Evolutionary conservation across 2,113 vertebrate genomes (phyloP).

Genomic region (Petromus typicus): DNA sequence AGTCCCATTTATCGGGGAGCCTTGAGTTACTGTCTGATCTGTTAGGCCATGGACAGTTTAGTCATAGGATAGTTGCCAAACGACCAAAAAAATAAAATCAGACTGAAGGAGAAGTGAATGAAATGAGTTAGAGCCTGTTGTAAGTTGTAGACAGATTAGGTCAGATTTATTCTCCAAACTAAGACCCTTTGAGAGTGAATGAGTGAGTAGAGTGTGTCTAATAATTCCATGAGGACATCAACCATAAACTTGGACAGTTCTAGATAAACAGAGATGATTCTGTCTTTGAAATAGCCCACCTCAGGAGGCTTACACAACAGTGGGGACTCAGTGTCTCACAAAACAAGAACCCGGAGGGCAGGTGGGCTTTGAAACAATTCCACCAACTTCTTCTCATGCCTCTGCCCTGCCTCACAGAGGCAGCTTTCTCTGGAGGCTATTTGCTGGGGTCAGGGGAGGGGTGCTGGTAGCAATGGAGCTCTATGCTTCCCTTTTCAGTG

Average conservation of each 20-base stretch:
- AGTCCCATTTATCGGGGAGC: neutral
- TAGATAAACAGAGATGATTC: neutral
- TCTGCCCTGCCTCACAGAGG: neutral
- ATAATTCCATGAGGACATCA: neutral
- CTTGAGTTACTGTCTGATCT: slow-evolving; percentile 46
- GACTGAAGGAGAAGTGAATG: neutral
- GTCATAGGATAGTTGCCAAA: slow-evolving; percentile 8
- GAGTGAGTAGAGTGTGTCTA: neutral
- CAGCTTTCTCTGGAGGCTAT: no score
- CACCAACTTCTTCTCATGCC: neutral
- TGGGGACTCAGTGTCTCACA: neutral
- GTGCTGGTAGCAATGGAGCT: accelerated
- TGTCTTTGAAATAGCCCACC: neutral
- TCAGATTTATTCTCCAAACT: neutral
- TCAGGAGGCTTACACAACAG: neutral
- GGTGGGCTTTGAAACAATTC: neutral
- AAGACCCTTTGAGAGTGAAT: slow-evolving; percentile 21
- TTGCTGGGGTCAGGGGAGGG: neutral
- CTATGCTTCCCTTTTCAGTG: neutral
- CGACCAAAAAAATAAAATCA: neutral
- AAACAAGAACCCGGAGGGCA: neutral
- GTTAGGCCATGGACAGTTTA: neutral
- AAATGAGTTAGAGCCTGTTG: neutral
- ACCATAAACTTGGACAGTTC: neutral
- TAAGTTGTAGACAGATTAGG: neutral